Percentiles rank a stretch among this genome's conserved stretches.
Evolutionary conservation across 2,888 invertebrate species (phyloP).

Genomic region (Lasiommata megera): DNA sequence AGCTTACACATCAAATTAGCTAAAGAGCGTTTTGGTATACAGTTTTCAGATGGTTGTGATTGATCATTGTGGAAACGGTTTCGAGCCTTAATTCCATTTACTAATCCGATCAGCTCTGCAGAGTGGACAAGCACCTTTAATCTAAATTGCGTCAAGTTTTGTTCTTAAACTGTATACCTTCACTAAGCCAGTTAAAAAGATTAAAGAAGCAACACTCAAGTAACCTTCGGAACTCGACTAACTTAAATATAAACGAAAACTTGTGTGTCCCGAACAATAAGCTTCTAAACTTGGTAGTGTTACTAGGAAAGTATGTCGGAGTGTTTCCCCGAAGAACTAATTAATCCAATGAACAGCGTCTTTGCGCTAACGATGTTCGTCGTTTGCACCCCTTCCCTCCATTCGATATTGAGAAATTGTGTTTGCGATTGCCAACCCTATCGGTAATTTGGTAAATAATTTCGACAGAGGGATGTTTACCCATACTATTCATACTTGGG

Average conservation of each 20-base stretch:
- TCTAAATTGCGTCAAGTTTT: background rate
- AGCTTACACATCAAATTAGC: too few relatives aligned
- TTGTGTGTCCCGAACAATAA: conserved; percentile 56
- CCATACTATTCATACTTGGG: too few relatives aligned
- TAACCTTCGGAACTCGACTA: conserved; percentile 44
- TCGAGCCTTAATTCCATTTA: too few relatives aligned
- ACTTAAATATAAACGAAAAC: conserved; percentile 65
- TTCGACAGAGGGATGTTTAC: too few relatives aligned
- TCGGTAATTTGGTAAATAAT: conserved; percentile 1
- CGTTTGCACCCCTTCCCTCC: conserved; percentile 59
- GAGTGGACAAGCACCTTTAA: too few relatives aligned
- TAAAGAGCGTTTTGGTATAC: too few relatives aligned
- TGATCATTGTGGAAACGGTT: too few relatives aligned
- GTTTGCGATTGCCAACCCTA: conserved; percentile 43
- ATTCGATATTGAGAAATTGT: conserved; percentile 56
- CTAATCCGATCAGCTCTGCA: too few relatives aligned
- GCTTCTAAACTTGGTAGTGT: conserved; percentile 36
- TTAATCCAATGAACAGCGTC: conserved; percentile 76
- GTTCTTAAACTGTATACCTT: conserved; percentile 43
- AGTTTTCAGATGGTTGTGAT: too few relatives aligned
- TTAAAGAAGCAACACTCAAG: conserved; percentile 48
- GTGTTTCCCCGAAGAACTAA: conserved; percentile 61
- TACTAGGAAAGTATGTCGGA: conserved; percentile 49
- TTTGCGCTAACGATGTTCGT: conserved; percentile 72
- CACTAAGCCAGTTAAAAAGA: conserved; percentile 60